A percentile compares a stretch with the other conserved stretches of the same genome.
Conservation (phyloP, 2,888 invertebrate species). For the Hipparchia sbordonii region DNA sequence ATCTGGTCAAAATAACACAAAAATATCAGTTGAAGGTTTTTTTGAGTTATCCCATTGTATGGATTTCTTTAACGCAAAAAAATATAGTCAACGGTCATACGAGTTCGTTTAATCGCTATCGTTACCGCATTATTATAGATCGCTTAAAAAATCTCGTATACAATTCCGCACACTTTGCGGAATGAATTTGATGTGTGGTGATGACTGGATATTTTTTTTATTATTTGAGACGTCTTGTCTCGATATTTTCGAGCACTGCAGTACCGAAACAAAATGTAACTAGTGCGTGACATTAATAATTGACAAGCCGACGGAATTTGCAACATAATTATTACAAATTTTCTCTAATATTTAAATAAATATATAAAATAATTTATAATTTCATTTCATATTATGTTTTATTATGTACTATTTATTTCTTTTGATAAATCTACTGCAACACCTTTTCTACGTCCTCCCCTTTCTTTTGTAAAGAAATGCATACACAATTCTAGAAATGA, state of each 20-base stretch:
- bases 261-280: conserved; percentile 1
- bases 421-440: no score
- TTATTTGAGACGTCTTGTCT: not conserved
- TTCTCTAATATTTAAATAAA: not conserved
- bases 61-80: no score
- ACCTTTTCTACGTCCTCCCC: not conserved
- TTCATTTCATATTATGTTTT: not conserved
- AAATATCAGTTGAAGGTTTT: no score
- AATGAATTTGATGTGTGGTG: no score
- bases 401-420: not conserved
- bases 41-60: no score
- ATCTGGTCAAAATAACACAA: no score
- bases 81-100: no score
- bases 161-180: not conserved
- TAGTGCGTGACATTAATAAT: conserved; percentile 21
- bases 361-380: not conserved
- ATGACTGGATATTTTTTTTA: not conserved
- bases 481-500: not conserved
- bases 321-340: not conserved
- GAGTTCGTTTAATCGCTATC: no score
- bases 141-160: no score
- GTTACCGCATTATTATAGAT: no score
- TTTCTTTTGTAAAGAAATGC: conserved; percentile 6
- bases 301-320: conserved; percentile 25
- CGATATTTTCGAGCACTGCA: not conserved